Conservation (phyloP, 2,113 vertebrate species). For the Neomonachus schauinslandi region DNA sequence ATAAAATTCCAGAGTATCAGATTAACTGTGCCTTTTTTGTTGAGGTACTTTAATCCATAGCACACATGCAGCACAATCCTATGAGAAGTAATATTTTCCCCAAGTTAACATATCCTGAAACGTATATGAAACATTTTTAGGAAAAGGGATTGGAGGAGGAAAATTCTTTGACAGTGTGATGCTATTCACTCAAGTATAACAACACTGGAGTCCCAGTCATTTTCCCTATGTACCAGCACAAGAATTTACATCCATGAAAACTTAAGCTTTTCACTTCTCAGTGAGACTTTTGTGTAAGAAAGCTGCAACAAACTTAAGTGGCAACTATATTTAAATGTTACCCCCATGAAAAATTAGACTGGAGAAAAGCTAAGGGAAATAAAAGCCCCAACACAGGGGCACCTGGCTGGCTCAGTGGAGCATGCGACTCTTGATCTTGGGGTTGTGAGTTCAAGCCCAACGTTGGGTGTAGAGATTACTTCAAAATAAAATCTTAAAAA, state of each 20-base stretch:
- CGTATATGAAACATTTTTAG: constrained; percentile 1
- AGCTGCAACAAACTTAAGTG: not conserved
- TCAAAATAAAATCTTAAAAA: not conserved
- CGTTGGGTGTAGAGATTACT: too few species aligned
- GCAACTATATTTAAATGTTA: not conserved
- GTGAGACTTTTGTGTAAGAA: not conserved
- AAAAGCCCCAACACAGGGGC: not conserved
- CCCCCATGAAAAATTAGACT: not conserved
- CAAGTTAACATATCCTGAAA: not conserved
- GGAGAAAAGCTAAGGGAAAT: not conserved
- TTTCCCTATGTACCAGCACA: not conserved
- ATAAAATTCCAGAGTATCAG: not conserved
- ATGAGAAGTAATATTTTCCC: not conserved
- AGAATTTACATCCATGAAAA: not conserved
- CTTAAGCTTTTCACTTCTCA: not conserved
- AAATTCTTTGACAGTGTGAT: not conserved
- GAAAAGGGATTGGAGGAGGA: not conserved
- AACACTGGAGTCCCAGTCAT: not conserved
- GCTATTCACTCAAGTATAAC: not conserved
- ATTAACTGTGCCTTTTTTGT: not conserved
- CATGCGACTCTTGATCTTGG: too few species aligned
- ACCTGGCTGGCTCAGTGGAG: too few species aligned
- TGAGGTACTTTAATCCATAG: not conserved
- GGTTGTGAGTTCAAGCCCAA: too few species aligned
- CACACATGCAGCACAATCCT: not conserved